These are phyloP conservation scores for Pristionchus arcanus DNA, from an alignment of 2,888 invertebrate species.

Conservation along the genomic window DNA sequence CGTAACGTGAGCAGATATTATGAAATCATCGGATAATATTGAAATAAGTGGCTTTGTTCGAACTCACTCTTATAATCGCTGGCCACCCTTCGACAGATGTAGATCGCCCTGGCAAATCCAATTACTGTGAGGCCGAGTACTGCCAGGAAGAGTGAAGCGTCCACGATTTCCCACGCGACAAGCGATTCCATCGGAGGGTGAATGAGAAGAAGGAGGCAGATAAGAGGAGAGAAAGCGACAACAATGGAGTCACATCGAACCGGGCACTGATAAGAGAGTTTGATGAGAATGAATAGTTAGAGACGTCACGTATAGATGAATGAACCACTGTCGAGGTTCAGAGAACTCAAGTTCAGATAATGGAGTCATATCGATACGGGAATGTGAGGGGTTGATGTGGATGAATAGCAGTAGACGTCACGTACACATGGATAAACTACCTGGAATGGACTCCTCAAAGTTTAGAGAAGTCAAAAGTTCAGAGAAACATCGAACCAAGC, in stretches of 20 bases:
- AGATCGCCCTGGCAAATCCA: not conserved
- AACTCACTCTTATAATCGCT: not conserved
- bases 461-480: too few species aligned
- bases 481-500: too few species aligned
- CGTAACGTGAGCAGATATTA: too few species aligned
- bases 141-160: slow-evolving; percentile 27
- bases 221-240: slow-evolving; percentile 9
- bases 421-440: too few species aligned
- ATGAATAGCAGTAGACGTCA: too few species aligned
- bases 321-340: too few species aligned
- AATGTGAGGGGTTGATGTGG: too few species aligned
- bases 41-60: not conserved
- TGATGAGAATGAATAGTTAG: too few species aligned
- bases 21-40: not conserved
- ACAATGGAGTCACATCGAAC: not conserved
- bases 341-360: too few species aligned
- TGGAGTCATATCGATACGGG: too few species aligned
- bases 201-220: slow-evolving; percentile 19
- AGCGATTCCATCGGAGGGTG: not conserved
- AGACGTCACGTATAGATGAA: too few species aligned
- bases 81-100: not conserved
- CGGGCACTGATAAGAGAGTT: not conserved
- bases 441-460: too few species aligned
- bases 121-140: not conserved
- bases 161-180: not conserved